Evolutionary conservation across 2,797 vertebrate genomes (phyloP).

Genomic region (Sebastes minor): DNA sequence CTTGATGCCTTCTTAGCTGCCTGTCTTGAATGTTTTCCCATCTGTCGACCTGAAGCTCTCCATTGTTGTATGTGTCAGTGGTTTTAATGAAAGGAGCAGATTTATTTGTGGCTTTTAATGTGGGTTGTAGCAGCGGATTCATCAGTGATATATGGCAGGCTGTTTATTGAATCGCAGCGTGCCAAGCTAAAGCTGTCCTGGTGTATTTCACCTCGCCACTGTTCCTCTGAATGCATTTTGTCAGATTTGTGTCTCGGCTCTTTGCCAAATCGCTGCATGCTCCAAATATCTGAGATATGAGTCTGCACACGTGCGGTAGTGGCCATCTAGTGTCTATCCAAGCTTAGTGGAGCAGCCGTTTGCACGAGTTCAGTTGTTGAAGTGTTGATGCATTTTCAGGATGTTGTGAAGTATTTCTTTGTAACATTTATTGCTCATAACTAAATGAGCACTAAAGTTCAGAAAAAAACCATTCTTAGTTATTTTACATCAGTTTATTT

Average conservation of each 20-base stretch:
- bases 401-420: not conserved
- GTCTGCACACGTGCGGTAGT: not conserved
- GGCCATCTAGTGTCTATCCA: not conserved
- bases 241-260: conserved; percentile 37
- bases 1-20: not conserved
- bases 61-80: conserved; percentile 16
- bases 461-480: not conserved
- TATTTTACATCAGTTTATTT: not conserved
- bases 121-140: conserved; percentile 5
- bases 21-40: not conserved
- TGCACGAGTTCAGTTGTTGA: not conserved
- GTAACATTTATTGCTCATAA: not conserved
- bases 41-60: not conserved
- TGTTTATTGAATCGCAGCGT: conserved; percentile 31
- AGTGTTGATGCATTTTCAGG: not conserved
- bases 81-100: conserved; percentile 57
- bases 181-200: not conserved
- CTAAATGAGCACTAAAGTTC: not conserved
- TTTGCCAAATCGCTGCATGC: conserved; percentile 12
- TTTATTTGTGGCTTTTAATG: conserved; percentile 50
- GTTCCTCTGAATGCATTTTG: not conserved
- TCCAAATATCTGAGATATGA: not conserved
- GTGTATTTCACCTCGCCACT: conserved; percentile 33
- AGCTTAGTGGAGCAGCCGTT: not conserved
- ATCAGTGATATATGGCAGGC: conserved; percentile 31